Percentiles rank a stretch among this genome's conserved stretches.
phyloP scores from a whole-genome alignment of 2,888 invertebrate genomes.

The Aricia artaxerxes region DNA sequence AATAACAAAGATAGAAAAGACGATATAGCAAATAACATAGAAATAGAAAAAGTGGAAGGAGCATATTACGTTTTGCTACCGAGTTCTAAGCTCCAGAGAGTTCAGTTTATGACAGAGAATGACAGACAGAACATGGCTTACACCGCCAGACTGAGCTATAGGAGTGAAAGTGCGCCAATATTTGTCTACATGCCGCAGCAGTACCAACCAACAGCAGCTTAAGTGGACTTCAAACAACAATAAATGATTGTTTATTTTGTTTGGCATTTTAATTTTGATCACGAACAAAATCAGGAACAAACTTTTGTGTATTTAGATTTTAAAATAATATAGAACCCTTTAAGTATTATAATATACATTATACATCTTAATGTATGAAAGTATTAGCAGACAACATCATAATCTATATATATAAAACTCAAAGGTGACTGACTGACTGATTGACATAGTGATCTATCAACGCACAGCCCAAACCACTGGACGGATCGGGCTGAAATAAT shows the following conservation, averaged over 20 bases:
- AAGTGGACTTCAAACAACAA: not conserved
- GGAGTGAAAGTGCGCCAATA: conserved; percentile 81
- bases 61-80: conserved; percentile 84
- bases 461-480: too few species aligned
- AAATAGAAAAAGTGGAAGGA: conserved; percentile 69
- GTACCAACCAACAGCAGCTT: not conserved
- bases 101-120: conserved; percentile 80
- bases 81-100: conserved; percentile 81
- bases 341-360: too few species aligned
- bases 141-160: conserved; percentile 82
- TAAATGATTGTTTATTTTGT: not conserved
- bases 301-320: too few species aligned
- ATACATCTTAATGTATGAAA: too few species aligned
- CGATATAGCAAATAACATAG: conserved; percentile 54
- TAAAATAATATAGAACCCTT: too few species aligned
- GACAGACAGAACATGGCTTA: conserved; percentile 82
- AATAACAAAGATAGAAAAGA: conserved; percentile 35
- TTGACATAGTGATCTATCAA: too few species aligned
- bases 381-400: too few species aligned
- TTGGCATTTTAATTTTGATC: not conserved
- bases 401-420: too few species aligned
- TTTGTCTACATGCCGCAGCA: conserved; percentile 76
- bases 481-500: too few species aligned
- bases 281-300: not conserved
- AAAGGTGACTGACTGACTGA: too few species aligned